Evolutionary conservation across 1,140 invertebrate species (phyloP).

Genomic region (Papilio xuthus): DNA sequence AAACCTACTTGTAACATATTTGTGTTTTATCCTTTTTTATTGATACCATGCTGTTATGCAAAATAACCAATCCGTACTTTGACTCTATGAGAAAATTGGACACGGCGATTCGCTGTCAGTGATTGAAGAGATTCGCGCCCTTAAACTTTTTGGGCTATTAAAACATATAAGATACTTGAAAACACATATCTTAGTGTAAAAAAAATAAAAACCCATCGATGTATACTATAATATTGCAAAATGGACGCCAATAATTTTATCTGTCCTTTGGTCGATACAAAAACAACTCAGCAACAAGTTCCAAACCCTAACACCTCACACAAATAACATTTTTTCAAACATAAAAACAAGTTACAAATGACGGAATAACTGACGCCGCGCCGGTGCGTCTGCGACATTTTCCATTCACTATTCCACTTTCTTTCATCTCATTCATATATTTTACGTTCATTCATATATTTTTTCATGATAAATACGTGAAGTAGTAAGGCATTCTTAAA

Average conservation of each 20-base stretch:
- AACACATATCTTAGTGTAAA: too few relatives aligned
- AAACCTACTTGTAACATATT: neutral
- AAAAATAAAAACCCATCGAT: too few relatives aligned
- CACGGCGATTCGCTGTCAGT: too few relatives aligned
- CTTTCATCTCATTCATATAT: slow-evolving; percentile 24
- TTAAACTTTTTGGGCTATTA: too few relatives aligned
- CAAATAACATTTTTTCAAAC: neutral
- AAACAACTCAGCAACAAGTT: slow-evolving; percentile 1
- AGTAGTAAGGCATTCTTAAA: slow-evolving; percentile 38
- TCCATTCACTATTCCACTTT: slow-evolving; percentile 30
- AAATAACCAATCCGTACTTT: too few relatives aligned
- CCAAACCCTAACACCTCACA: slow-evolving; percentile 8
- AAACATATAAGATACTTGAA: too few relatives aligned
- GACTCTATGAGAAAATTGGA: too few relatives aligned
- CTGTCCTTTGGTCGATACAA: slow-evolving; percentile 3
- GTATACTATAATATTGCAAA: neutral
- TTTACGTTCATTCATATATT: slow-evolving; percentile 37
- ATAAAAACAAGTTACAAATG: slow-evolving; percentile 27
- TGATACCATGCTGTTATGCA: neutral
- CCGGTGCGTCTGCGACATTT: slow-evolving; percentile 24
- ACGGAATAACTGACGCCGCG: slow-evolving; percentile 26
- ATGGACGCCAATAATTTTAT: neutral
- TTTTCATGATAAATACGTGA: slow-evolving; percentile 17
- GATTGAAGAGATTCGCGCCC: too few relatives aligned
- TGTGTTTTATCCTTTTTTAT: neutral